Evolutionary conservation across 2,888 invertebrate species (phyloP).

Genomic region (Apantesis nais): DNA sequence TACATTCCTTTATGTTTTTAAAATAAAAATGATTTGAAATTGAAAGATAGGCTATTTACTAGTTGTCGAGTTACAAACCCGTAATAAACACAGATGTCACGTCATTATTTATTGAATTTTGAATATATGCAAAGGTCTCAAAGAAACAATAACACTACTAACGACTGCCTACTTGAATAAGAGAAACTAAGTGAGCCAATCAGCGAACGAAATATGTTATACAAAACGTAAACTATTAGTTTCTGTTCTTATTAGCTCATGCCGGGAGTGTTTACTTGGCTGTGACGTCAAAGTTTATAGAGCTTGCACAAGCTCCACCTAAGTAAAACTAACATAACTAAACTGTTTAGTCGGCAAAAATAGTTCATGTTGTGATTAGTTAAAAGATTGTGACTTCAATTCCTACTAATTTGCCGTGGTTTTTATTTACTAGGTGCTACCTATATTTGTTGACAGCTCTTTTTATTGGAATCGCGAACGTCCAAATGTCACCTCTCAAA

Average conservation of each 20-base stretch:
- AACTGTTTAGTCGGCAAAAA: neutral
- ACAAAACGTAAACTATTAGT: neutral
- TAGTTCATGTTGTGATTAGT: neutral
- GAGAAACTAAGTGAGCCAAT: neutral
- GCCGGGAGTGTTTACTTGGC: neutral
- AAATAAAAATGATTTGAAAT: too few relatives aligned
- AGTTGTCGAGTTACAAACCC: too few relatives aligned
- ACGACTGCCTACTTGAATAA: neutral
- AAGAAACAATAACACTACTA: neutral
- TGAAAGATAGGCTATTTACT: too few relatives aligned
- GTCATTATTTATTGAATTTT: neutral
- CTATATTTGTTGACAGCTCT: too few relatives aligned
- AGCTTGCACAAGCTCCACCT: slow-evolving; percentile 16
- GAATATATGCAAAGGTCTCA: neutral
- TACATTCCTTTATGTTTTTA: too few relatives aligned
- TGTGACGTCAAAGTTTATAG: slow-evolving; percentile 10
- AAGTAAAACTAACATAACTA: slow-evolving; percentile 22
- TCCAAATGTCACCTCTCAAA: too few relatives aligned
- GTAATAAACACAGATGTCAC: too few relatives aligned
- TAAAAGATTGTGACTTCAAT: neutral
- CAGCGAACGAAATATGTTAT: neutral
- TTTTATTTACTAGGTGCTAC: neutral
- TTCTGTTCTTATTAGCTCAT: neutral
- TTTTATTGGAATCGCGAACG: too few relatives aligned
- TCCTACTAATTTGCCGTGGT: neutral